Base-by-base conservation (phyloP, 1,140 invertebrate species). In the Papilio helenus region DNA sequence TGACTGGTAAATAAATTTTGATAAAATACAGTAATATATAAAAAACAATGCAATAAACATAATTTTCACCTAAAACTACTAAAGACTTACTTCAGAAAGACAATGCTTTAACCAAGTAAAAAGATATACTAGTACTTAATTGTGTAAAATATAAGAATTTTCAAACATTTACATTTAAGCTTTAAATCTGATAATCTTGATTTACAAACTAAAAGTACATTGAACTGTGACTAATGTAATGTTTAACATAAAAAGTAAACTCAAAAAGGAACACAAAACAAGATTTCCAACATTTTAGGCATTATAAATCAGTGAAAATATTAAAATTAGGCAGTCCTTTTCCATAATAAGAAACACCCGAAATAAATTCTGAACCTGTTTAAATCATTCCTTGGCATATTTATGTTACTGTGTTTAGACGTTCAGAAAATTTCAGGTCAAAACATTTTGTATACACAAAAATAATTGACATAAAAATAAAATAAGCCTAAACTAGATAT, bases 301-400 rank as follows among this genome's bases (percentile, higher is more conserved):
- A 58, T 58, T 55, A 51, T 76, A 49, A 76, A 76, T 76, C 73
- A 76, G 73, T 58, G 46, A 76, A 76, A 55, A 58, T 68, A 68
- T 68, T 68, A 68, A 68, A 68, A 68, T 68, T 68, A 68, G 26
- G 12, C 61, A 29, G 61, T 29, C 61, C 61, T 68, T 68, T 68
- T 3, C 61, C 61, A 68, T 68, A 68, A 26, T 14, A 29, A 68
- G 61, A 18, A 68, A 68, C 61, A 68, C 26, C 61, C 26, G 26
- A 68, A 29, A 26, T 68, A 29, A 68, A 68, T 68, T 68, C 61
- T 18, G 14, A 14, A 26, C 26, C 12, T 7, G 23, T 68, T 29
- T 68, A 68, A 68, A 68, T 68, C 26, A 65, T 65, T 29, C 61
- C 18, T 29, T 68, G 23, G 14, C 26, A 68, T 68, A 29, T 68